Evolutionary conservation across 1,140 invertebrate genomes (phyloP), one percentile per base, ranked within the genome.

Genomic region (Lithobius niger): DNA sequence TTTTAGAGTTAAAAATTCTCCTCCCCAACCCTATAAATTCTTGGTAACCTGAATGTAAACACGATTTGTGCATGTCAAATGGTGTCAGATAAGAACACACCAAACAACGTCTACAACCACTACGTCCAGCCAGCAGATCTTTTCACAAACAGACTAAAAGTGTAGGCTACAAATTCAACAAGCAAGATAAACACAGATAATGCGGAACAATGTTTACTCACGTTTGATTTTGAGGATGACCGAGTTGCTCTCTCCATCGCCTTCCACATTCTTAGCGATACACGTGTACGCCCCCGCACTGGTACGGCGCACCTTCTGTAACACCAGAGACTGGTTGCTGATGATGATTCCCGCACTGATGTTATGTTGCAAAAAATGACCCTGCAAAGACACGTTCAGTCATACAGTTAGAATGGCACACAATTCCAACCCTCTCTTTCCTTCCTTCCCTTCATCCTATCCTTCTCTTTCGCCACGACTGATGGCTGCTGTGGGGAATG

Each of bases 201-300:
- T 21, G 2, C 25, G 10, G 19, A 55, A 36, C 44, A 21, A 58
- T 4, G n/a, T n/a, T n/a, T n/a, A n/a, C 84, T 86, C 75, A 92
- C 87, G 90, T 78, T 88, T 86, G 45, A 91, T 83, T 69, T 88
- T 83, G 61, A 92, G 70, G 61, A 81, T 76, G 1, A 90, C 76
- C 2, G 79, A 76, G 65, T 88, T 88, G 68, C 86, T 90, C 60
- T 83, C 81, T 0, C 86, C 86, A 62, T 89, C 86, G 6, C 88
- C 88, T 67, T 89, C 81, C 55, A 80, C 76, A 72, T 92, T 92
- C 63, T 79, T 81, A 13, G 85, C 87, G 2, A 85, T 78, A 62
- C 88, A 93, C 45, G 85, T 88, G 70, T 91, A 92, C 58, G 81
- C 76, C 1, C 88, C 88, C 1, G 82, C 80, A 52, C 81, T 74